Evolutionary conservation across 2,113 vertebrate genomes (phyloP).

Genomic region (Calyptommatus sinebrachiatus): DNA sequence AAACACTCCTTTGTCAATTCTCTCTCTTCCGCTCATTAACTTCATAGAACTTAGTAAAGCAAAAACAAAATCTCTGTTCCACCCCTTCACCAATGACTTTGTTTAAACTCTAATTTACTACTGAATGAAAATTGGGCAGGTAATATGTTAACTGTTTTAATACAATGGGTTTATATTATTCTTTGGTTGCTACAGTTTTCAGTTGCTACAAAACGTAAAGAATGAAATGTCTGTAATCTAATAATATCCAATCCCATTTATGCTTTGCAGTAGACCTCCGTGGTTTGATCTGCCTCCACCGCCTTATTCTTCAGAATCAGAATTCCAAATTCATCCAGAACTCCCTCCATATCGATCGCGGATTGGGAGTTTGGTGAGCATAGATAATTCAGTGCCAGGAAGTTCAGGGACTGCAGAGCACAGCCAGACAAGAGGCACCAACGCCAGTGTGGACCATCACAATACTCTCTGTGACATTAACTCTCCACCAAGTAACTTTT

Average conservation of each 20-base stretch:
- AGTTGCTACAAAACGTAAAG: not conserved
- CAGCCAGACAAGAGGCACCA: conserved; percentile 22
- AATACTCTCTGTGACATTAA: conserved; percentile 49
- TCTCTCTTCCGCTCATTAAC: too few species aligned
- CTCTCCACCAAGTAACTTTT: conserved; percentile 48
- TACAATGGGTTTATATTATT: not conserved
- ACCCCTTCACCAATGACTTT: too few species aligned
- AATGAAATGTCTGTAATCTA: not conserved
- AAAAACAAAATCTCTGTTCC: too few species aligned
- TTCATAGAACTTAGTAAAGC: too few species aligned
- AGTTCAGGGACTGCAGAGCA: conserved; percentile 30
- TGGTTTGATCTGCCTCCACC: conserved; percentile 98
- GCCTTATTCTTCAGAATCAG: conserved; percentile 83
- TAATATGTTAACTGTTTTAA: not conserved
- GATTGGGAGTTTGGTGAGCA: conserved; percentile 62
- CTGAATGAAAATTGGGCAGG: not conserved
- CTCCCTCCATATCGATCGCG: conserved; percentile 85
- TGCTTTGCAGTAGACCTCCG: conserved; percentile 80
- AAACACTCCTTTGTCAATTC: too few species aligned
- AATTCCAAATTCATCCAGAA: conserved; percentile 73
- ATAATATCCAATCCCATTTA: conserved; percentile 38
- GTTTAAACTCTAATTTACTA: too few species aligned
- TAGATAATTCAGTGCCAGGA: conserved; percentile 48
- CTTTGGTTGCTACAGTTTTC: not conserved
- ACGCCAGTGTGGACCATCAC: conserved; percentile 37